These are phyloP conservation scores for Lepus oiostolus DNA, from an alignment of 2,797 vertebrate species.

Conservation along the genomic window DNA sequence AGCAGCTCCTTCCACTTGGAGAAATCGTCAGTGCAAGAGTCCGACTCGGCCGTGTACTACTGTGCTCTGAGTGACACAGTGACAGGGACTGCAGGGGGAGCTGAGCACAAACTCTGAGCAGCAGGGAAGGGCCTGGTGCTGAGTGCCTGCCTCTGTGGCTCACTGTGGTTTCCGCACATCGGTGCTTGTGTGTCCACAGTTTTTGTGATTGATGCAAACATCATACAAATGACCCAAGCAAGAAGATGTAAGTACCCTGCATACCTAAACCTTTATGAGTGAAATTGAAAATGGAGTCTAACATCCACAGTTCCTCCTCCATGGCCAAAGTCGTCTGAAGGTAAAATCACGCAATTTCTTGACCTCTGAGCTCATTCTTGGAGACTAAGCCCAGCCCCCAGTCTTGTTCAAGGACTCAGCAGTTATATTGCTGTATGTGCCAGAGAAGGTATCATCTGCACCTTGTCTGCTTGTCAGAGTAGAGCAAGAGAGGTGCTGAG, in stretches of 20 bases:
- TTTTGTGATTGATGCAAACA: not conserved
- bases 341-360: not conserved
- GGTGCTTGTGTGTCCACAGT: not conserved
- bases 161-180: not conserved
- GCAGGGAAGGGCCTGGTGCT: fast-evolving
- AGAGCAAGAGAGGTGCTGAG: not conserved
- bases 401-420: not conserved
- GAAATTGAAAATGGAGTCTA: not conserved
- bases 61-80: constrained; percentile 13
- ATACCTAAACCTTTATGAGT: not conserved
- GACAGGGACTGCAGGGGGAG: not conserved
- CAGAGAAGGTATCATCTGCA: not conserved
- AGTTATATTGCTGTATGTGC: too few species aligned
- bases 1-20: too few species aligned
- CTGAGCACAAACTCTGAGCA: constrained; percentile 22
- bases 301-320: not conserved
- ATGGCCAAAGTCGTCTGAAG: not conserved
- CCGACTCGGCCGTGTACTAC: too few species aligned
- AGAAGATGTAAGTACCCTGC: not conserved
- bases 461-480: not conserved
- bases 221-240: not conserved
- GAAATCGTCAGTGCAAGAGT: too few species aligned
- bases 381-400: not conserved
- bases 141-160: not conserved
- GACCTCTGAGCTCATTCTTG: not conserved